Percentiles rank a stretch among this genome's conserved stretches.
Conservation (phyloP, 2,113 vertebrate genomes). For the Rhadina sibilatrix region DNA sequence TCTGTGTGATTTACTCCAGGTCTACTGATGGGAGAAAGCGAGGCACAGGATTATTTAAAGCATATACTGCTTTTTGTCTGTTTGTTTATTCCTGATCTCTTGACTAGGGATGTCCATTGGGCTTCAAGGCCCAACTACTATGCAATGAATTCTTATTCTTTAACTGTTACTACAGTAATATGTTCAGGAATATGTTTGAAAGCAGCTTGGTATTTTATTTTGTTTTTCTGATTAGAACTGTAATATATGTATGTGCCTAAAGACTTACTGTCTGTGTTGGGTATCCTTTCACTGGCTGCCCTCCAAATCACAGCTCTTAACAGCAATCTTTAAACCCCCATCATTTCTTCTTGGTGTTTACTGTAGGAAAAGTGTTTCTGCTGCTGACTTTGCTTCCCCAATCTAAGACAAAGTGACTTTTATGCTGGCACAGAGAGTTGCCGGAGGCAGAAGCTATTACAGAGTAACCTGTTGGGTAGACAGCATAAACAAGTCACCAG, state of each 20-base stretch:
- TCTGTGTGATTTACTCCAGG: background rate
- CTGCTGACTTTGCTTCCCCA: background rate
- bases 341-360: background rate
- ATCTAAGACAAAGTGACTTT: slow-evolving; percentile 1
- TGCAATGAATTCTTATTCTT: background rate
- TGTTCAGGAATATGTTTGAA: background rate
- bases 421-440: background rate
- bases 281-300: background rate
- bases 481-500: background rate
- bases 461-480: slow-evolving; percentile 1
- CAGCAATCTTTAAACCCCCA: background rate
- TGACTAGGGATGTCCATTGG: background rate
- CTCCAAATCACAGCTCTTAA: slow-evolving; percentile 1
- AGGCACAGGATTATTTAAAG: background rate
- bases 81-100: background rate
- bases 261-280: background rate
- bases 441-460: background rate
- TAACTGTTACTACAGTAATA: background rate
- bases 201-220: background rate
- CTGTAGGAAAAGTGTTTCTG: background rate
- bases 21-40: background rate
- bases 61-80: background rate
- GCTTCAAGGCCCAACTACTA: background rate
- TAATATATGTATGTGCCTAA: background rate
- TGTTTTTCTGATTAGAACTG: background rate